A percentile compares a stretch with the other conserved stretches of the same genome.
phyloP scores from a whole-genome alignment of 1,140 invertebrate genomes.

The Conus betulinus region DNA sequence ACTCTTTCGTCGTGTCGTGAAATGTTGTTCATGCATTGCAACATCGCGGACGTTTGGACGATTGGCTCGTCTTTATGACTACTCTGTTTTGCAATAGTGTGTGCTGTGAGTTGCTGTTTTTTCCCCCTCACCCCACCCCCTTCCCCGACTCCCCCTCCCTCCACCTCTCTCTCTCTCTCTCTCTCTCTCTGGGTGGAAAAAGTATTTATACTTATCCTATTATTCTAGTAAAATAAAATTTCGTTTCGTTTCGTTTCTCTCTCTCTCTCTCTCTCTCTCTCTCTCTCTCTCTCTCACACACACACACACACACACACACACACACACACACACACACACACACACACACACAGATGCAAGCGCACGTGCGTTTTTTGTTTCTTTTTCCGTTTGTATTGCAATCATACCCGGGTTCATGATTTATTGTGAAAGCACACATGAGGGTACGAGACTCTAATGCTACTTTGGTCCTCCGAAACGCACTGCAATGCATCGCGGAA shows the following conservation, averaged over 20 bases:
- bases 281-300: neutral
- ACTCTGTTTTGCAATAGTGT: too few species aligned
- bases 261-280: conserved; percentile 14
- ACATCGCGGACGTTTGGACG: neutral
- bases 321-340: conserved; percentile 11
- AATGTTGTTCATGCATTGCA: neutral
- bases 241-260: too few species aligned
- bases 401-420: neutral
- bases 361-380: neutral
- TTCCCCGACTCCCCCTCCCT: neutral
- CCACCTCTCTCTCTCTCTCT: neutral
- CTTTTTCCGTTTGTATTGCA: neutral
- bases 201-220: too few species aligned
- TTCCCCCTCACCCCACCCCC: neutral
- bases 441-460: neutral
- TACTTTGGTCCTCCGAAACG: neutral
- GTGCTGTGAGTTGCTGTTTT: neutral
- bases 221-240: too few species aligned
- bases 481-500: neutral
- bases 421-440: neutral
- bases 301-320: conserved; percentile 25
- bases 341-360: conserved; percentile 14
- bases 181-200: too few species aligned
- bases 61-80: neutral
- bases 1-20: neutral